phyloP scores from a whole-genome alignment of 1,140 invertebrate genomes.

The Caenorhabditis inopinata region DNA sequence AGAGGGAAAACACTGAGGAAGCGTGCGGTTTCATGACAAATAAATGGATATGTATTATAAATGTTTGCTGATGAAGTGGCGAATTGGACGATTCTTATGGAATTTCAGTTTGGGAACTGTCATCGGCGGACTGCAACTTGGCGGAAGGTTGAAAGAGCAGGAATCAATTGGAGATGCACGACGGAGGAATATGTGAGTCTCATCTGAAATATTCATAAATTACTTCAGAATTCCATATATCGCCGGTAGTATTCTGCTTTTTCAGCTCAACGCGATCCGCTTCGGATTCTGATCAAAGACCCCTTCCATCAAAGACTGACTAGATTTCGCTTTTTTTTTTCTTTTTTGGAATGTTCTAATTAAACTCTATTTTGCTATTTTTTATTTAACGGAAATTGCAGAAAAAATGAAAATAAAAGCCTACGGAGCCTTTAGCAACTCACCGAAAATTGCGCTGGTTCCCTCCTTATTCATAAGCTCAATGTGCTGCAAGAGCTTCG shows the following conservation, averaged over 20 bases:
- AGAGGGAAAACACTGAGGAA: neutral
- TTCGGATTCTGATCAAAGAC: no score
- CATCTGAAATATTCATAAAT: neutral
- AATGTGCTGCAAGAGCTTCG: neutral
- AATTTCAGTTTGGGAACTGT: constrained; percentile 12
- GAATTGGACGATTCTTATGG: neutral
- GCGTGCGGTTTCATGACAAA: neutral
- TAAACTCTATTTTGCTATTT: no score
- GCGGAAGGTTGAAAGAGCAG: neutral
- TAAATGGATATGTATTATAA: neutral
- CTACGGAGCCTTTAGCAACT: no score
- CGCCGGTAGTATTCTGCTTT: no score
- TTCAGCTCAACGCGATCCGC: no score
- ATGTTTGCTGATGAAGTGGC: neutral
- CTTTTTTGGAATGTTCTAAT: no score
- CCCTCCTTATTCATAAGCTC: neutral
- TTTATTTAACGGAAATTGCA: no score
- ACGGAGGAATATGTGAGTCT: neutral
- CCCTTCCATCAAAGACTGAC: no score
- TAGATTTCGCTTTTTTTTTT: no score
- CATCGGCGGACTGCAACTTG: constrained; percentile 20
- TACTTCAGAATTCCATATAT: no score
- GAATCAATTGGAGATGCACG: constrained; percentile 3
- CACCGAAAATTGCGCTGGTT: neutral
- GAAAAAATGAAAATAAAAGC: no score